Evolutionary conservation across 2,113 vertebrate species (phyloP).

Genomic region (Strix aluco): DNA sequence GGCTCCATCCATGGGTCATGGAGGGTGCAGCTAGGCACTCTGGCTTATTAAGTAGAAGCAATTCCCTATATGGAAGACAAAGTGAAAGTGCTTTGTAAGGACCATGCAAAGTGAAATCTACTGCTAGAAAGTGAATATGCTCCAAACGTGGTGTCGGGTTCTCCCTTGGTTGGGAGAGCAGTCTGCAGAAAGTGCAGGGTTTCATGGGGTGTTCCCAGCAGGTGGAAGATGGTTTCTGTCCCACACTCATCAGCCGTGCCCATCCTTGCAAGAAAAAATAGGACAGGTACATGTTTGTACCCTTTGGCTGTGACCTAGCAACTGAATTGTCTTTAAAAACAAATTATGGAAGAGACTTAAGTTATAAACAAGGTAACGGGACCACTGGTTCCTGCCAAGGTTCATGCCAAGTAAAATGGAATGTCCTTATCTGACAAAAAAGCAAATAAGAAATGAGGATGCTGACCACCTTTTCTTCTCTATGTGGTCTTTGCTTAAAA

Average conservation of each 20-base stretch:
- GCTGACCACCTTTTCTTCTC: neutral
- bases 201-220: rapidly evolving
- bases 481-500: neutral
- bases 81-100: neutral
- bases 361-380: neutral
- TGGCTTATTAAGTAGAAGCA: rapidly evolving
- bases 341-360: neutral
- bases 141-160: neutral
- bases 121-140: neutral
- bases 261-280: neutral
- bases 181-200: neutral
- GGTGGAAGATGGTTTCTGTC: neutral
- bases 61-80: neutral
- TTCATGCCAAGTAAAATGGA: neutral
- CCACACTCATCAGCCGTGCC: rapidly evolving
- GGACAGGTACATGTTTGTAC: neutral
- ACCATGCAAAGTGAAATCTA: neutral
- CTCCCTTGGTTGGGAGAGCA: neutral
- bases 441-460: neutral
- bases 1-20: rapidly evolving
- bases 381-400: neutral
- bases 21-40: rapidly evolving
- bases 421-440: neutral
- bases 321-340: neutral
- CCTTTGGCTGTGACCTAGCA: neutral